Base-by-base conservation (phyloP, 2,113 vertebrate genomes). In the Xyrauchen texanus region DNA sequence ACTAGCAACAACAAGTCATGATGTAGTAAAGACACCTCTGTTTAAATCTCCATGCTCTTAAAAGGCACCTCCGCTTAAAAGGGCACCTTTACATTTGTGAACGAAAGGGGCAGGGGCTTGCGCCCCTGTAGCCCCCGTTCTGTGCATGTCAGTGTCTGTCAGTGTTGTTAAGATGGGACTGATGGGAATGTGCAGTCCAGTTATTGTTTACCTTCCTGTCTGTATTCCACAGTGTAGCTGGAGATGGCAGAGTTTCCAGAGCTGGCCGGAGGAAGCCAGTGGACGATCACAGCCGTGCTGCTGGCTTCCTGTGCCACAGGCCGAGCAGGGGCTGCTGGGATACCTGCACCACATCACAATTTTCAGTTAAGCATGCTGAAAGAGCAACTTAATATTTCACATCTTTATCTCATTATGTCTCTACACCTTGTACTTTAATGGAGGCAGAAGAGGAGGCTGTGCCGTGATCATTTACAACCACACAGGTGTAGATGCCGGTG, bases 401-500 rank as follows among this genome's bases (percentile, higher is more conserved):
- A 15, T n/a, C 55, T 8, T 55, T 53, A n/a, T 11, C 15, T 15
- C 15, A 11, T 34, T 10, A 68, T 10, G 5, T n/a, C 42, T 21
- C 65, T 79, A 66, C 10, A 83, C 83, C 83, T 96, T 99, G 98
- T 12, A 99, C 98, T 94, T 98, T 99, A 67, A 99, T 90, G 0
- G 97, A 96, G 0, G 98, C 97, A 0, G 98, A 99, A 0, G 97
- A 98, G 0, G 96, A 97, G 1, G 95, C 86, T 0, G 94, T 91
- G 57, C 98, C 98, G 0, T 95, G 95, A 69, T 98, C 94, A 3
- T 99, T 99, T 8, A 95, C 85, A 0, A 97, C 98, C 65, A 96
- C 93, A 4, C 98, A 99, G 68, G 96, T 99, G 87, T 99, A 99
- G 88, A 99, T 98, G 4, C 98, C 98, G 0, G 97, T 99, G 84